Conservation (phyloP, 2,888 invertebrate species). For the Plagodis pulveraria region DNA sequence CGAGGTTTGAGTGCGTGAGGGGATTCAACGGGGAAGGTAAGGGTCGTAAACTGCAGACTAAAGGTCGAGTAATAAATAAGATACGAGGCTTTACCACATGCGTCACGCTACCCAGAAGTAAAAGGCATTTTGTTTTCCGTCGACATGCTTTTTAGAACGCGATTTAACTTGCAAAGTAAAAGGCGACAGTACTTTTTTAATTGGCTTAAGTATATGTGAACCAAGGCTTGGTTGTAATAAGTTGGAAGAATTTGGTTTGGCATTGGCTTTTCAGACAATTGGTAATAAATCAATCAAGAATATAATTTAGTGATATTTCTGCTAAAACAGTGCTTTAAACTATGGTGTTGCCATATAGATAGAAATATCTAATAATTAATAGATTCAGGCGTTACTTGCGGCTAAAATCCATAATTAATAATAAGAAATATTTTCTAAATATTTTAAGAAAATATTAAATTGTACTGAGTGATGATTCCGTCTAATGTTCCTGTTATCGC, state of each 20-base stretch:
- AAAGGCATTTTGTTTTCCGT: slow-evolving; percentile 1
- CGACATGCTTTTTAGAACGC: slow-evolving; percentile 12
- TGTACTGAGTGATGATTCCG: too few relatives aligned
- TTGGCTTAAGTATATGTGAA: not conserved
- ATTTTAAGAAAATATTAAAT: too few relatives aligned
- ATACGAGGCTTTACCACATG: slow-evolving; percentile 18
- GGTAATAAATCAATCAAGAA: too few relatives aligned
- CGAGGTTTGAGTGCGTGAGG: slow-evolving; percentile 34
- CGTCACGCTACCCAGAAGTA: slow-evolving; percentile 12
- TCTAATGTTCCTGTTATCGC: too few relatives aligned
- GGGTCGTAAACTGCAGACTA: slow-evolving; percentile 36
- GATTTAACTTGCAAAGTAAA: slow-evolving; percentile 1
- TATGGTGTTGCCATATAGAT: too few relatives aligned
- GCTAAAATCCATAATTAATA: too few relatives aligned
- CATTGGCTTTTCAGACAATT: not conserved
- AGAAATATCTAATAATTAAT: too few relatives aligned
- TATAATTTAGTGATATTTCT: too few relatives aligned
- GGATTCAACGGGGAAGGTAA: slow-evolving; percentile 34
- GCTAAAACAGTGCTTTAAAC: too few relatives aligned
- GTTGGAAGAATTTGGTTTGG: not conserved
- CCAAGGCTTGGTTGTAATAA: not conserved
- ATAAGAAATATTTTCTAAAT: too few relatives aligned
- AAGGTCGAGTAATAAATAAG: slow-evolving; percentile 26
- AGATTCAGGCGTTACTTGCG: too few relatives aligned
- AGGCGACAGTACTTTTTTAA: not conserved